A percentile compares a stretch with the other conserved stretches of the same genome.
Evolutionary conservation across 2,888 invertebrate species (phyloP).

Genomic region (Seira musarum): DNA sequence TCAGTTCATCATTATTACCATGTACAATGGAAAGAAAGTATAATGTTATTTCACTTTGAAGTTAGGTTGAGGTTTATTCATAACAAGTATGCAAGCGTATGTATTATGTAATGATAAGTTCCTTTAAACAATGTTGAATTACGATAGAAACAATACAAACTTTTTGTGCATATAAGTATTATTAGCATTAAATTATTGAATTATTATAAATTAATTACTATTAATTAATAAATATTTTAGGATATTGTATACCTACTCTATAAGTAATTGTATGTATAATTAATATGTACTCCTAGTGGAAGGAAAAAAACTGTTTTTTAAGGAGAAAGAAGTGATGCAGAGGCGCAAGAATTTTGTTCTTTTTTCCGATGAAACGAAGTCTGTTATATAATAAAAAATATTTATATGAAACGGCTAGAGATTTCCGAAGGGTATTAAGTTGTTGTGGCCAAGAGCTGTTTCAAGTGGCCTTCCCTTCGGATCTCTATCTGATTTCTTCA

Average conservation of each 20-base stretch:
- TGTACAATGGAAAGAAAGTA: too few species aligned
- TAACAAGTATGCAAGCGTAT: not conserved
- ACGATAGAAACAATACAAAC: not conserved
- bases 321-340: constrained; percentile 54
- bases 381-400: constrained; percentile 61
- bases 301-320: constrained; percentile 24
- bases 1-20: too few species aligned
- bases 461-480: constrained; percentile 63
- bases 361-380: constrained; percentile 58
- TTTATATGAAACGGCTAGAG: constrained; percentile 62
- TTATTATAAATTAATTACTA: constrained; percentile 26
- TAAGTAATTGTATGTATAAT: constrained; percentile 30
- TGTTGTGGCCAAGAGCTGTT: constrained; percentile 63
- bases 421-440: constrained; percentile 62
- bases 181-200: constrained; percentile 15
- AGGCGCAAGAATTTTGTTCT: constrained; percentile 57
- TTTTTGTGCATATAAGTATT: constrained; percentile 23
- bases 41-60: too few species aligned
- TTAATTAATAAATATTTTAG: not conserved
- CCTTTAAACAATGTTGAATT: constrained; percentile 44
- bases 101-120: constrained; percentile 19
- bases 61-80: not conserved
- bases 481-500: constrained; percentile 63
- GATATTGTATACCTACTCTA: constrained; percentile 12
- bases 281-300: constrained; percentile 14